These are phyloP conservation scores for Bombycilla garrulus DNA, from an alignment of 2,113 vertebrate genomes.

Conservation along the genomic window DNA sequence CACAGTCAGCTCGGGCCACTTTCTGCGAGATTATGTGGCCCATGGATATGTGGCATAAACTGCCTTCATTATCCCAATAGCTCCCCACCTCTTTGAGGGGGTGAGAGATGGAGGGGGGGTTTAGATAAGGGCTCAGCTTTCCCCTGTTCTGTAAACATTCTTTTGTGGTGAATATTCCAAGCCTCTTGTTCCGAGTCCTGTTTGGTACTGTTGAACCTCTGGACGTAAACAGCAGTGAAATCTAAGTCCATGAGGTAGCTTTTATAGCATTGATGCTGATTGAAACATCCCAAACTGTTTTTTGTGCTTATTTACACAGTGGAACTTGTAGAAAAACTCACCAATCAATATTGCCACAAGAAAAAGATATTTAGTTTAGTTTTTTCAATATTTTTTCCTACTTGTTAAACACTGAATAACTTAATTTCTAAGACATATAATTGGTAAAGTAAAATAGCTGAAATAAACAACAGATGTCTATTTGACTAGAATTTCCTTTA, in stretches of 20 bases:
- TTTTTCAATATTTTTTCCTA: background rate
- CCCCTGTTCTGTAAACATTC: background rate
- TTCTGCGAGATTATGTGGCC: background rate
- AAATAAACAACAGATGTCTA: background rate
- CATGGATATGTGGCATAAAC: background rate
- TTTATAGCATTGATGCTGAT: background rate
- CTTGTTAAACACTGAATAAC: background rate
- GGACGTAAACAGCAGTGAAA: background rate
- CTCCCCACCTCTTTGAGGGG: fast-evolving
- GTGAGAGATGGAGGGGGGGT: background rate
- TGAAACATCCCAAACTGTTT: background rate
- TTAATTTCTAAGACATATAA: background rate
- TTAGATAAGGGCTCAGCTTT: background rate
- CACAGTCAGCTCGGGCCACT: background rate
- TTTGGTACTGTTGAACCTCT: background rate
- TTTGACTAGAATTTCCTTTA: background rate
- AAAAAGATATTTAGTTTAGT: background rate
- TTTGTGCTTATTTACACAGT: background rate
- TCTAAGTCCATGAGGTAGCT: background rate
- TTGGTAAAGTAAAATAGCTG: background rate
- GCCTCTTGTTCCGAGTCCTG: background rate
- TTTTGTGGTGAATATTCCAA: background rate
- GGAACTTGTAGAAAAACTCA: background rate
- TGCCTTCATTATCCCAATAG: background rate
- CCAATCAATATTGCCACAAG: background rate